phyloP scores from a whole-genome alignment of 2,888 invertebrate genomes.

The Limnephilus lunatus region DNA sequence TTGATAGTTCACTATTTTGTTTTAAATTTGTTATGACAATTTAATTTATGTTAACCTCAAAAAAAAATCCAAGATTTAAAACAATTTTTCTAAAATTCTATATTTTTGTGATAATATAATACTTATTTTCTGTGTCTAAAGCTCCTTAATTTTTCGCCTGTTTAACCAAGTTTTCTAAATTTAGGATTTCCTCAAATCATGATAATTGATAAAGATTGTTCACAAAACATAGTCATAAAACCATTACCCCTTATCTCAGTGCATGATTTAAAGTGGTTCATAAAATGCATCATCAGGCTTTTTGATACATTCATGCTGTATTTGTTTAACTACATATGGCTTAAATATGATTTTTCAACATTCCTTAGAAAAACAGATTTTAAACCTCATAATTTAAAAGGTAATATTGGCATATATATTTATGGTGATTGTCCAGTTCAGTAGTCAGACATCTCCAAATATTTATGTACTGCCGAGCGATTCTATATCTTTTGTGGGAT shows the following conservation, averaged over 20 bases:
- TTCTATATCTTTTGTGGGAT: too few relatives aligned
- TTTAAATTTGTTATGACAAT: background rate
- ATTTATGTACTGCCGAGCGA: too few relatives aligned
- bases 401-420: too few relatives aligned
- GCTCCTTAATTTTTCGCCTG: background rate
- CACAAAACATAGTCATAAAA: background rate
- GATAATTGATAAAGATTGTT: conserved; percentile 2
- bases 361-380: background rate
- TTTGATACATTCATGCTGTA: conserved; percentile 5
- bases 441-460: too few relatives aligned
- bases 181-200: background rate
- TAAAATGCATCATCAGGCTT: conserved; percentile 8
- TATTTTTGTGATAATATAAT: background rate
- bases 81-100: background rate
- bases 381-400: background rate
- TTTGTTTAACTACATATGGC: conserved; percentile 5
- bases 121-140: background rate
- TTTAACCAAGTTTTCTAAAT: background rate
- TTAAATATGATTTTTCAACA: background rate
- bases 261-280: background rate
- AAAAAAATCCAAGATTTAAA: background rate
- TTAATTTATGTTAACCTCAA: background rate
- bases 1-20: background rate
- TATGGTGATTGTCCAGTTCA: too few relatives aligned
- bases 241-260: background rate